phyloP scores from a whole-genome alignment of 2,888 invertebrate genomes.

The Lasioglossum morio region DNA sequence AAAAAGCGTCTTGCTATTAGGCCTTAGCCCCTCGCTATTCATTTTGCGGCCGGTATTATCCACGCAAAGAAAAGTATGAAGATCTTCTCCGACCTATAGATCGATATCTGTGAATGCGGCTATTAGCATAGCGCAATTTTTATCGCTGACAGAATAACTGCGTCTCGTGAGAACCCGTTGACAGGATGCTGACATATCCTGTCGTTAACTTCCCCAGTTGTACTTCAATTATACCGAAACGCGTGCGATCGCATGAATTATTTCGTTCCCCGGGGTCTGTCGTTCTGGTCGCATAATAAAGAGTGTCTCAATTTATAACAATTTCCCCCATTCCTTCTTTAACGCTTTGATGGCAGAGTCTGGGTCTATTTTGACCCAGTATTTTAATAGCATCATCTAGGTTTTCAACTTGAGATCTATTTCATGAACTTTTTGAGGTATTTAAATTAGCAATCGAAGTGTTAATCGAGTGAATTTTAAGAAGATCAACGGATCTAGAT shows the following conservation, averaged over 20 bases:
- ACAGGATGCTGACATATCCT: constrained; percentile 60
- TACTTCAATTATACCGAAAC: constrained; percentile 45
- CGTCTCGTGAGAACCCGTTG: constrained; percentile 64
- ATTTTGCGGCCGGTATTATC: neutral
- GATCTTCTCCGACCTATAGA: neutral
- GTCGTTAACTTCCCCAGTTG: constrained; percentile 61
- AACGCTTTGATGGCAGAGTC: neutral
- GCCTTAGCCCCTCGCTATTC: neutral
- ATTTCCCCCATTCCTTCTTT: neutral
- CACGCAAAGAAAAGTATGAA: neutral
- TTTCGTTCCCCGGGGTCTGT: constrained; percentile 49
- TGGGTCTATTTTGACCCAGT: neutral
- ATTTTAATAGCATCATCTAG: neutral
- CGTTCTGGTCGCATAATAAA: neutral
- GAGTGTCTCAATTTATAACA: neutral
- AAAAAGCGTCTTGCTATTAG: neutral
- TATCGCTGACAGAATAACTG: neutral
- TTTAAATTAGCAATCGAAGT: neutral
- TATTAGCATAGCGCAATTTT: neutral
- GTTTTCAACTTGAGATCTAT: neutral
- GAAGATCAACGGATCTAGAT: too few species aligned
- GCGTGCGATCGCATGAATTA: constrained; percentile 59
- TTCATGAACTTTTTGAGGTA: neutral
- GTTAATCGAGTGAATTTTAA: too few species aligned
- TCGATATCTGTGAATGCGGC: neutral